Evolutionary conservation across 2,888 invertebrate genomes (phyloP).

Genomic region (Epinotia nisella): DNA sequence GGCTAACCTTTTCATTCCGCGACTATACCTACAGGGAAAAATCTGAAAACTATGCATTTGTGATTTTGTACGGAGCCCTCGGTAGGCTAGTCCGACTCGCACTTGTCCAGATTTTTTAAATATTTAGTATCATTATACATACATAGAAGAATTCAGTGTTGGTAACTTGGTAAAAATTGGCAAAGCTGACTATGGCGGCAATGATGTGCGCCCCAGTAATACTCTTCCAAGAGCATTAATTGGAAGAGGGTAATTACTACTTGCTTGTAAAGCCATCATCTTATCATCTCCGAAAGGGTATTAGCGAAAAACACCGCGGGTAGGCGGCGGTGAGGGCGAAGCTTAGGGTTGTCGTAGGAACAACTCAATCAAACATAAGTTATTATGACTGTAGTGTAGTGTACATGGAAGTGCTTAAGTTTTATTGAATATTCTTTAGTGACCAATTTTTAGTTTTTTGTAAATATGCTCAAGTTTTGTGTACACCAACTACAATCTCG

Average conservation of each 20-base stretch:
- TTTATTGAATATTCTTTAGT: background rate
- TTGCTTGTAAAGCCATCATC: slow-evolving; percentile 83
- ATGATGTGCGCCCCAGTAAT: slow-evolving; percentile 61
- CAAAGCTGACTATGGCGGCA: slow-evolving; percentile 47
- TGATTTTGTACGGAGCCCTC: too few species aligned
- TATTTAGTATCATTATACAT: too few species aligned
- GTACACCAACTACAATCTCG: slow-evolving; percentile 4
- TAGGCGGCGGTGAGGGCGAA: slow-evolving; percentile 50
- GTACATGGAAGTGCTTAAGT: background rate
- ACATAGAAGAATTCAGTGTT: background rate
- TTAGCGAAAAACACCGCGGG: slow-evolving; percentile 76
- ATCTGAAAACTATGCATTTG: too few species aligned
- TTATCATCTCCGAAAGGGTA: slow-evolving; percentile 81
- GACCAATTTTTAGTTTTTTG: background rate
- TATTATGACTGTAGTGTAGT: background rate
- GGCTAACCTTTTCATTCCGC: too few species aligned
- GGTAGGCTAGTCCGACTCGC: too few species aligned
- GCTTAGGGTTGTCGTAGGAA: slow-evolving; percentile 41
- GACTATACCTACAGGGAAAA: too few species aligned
- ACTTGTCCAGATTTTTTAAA: too few species aligned
- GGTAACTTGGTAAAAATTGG: slow-evolving; percentile 28
- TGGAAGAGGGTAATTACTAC: slow-evolving; percentile 80
- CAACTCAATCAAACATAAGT: slow-evolving; percentile 8
- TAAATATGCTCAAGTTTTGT: background rate
- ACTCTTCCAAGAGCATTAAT: slow-evolving; percentile 68